Evolutionary conservation across 2,113 vertebrate genomes (phyloP).

Genomic region (Pogonocichla stellata): DNA sequence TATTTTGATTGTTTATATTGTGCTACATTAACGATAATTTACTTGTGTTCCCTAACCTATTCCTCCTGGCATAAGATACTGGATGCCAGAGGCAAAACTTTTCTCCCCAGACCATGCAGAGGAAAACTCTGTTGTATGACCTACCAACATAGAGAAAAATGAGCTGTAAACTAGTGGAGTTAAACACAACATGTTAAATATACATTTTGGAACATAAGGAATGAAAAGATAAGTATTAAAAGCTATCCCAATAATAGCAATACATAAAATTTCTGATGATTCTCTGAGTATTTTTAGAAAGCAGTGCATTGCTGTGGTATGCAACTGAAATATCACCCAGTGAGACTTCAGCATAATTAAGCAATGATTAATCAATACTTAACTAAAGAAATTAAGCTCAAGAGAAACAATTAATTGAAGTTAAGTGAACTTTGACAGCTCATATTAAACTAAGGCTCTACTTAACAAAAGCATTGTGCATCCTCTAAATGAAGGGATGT

Average conservation of each 20-base stretch:
- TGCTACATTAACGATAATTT: neutral
- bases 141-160: neutral
- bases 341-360: slow-evolving; percentile 58
- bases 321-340: slow-evolving; percentile 52
- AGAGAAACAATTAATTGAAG: slow-evolving; percentile 71
- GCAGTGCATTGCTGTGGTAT: neutral
- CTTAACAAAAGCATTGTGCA: slow-evolving; percentile 58
- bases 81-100: neutral
- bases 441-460: slow-evolving; percentile 59
- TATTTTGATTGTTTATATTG: neutral
- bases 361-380: slow-evolving; percentile 71
- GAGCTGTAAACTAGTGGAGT: neutral
- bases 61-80: neutral
- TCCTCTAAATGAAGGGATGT: slow-evolving; percentile 16
- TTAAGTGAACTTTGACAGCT: slow-evolving; percentile 71
- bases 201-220: neutral
- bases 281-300: slow-evolving; percentile 49
- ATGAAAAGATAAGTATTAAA: slow-evolving; percentile 51
- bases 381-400: slow-evolving; percentile 67
- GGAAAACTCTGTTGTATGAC: neutral
- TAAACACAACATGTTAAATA: neutral
- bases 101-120: neutral
- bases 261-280: slow-evolving; percentile 12
- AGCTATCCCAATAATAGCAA: slow-evolving; percentile 37
- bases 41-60: neutral